A percentile compares a stretch with the other conserved stretches of the same genome.
Conservation (phyloP, 2,888 invertebrate species). For the Mystacides longicornis region DNA sequence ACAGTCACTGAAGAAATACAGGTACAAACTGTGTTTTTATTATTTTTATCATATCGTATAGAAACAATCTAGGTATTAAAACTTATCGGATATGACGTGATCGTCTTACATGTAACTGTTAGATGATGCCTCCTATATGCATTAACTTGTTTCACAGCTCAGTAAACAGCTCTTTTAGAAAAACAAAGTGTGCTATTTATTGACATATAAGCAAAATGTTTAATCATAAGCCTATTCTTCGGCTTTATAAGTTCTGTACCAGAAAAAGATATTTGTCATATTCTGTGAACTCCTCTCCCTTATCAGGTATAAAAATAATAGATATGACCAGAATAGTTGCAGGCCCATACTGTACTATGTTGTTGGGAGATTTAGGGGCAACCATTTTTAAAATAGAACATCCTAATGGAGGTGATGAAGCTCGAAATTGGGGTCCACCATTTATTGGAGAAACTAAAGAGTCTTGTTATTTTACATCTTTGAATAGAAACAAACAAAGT, state of each 20-base stretch:
- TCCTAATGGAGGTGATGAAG: conserved; percentile 77
- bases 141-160: too few species aligned
- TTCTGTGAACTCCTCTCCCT: conserved; percentile 42
- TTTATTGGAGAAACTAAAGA: conserved; percentile 60
- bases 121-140: too few species aligned
- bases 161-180: too few species aligned
- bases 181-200: too few species aligned
- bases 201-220: too few species aligned
- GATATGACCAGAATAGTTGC: conserved; percentile 85
- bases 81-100: not conserved
- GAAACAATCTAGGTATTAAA: not conserved
- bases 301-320: conserved; percentile 64
- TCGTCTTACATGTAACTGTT: not conserved
- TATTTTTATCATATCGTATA: not conserved
- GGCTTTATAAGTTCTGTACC: too few species aligned
- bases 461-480: conserved; percentile 75
- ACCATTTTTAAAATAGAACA: conserved; percentile 89
- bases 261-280: not conserved
- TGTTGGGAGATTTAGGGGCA: conserved; percentile 86
- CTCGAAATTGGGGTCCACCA: conserved; percentile 91
- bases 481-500: conserved; percentile 93
- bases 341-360: conserved; percentile 92
- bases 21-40: conserved; percentile 5
- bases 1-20: conserved; percentile 5
- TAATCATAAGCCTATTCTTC: too few species aligned